phyloP scores from a whole-genome alignment of 2,797 vertebrate species.

The Myotis myotis region DNA sequence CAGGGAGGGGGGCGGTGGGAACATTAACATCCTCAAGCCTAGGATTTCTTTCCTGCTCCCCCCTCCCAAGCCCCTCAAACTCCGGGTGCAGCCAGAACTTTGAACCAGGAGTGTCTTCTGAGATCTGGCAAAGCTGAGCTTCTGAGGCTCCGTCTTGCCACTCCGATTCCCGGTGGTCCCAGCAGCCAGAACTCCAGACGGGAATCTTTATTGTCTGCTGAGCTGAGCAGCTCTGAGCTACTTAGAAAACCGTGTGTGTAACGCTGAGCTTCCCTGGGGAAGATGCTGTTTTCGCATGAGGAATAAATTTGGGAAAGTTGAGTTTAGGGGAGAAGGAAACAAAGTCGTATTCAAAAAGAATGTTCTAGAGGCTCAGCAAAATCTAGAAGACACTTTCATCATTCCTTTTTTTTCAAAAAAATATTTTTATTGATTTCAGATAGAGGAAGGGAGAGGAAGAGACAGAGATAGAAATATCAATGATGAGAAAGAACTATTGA shows the following conservation, averaged over 20 bases:
- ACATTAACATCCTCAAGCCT: background rate
- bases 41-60: background rate
- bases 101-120: slow-evolving; percentile 40
- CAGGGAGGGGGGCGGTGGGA: background rate
- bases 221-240: slow-evolving; percentile 40
- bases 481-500: too few relatives aligned
- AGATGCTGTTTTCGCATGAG: slow-evolving; percentile 52
- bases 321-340: slow-evolving; percentile 46
- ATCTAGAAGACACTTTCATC: slow-evolving; percentile 29
- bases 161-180: slow-evolving; percentile 61
- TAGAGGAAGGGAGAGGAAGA: too few relatives aligned
- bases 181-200: slow-evolving; percentile 54
- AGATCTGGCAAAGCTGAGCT: background rate
- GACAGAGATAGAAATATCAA: too few relatives aligned
- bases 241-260: slow-evolving; percentile 62
- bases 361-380: slow-evolving; percentile 55
- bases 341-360: slow-evolving; percentile 50
- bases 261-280: slow-evolving; percentile 61
- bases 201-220: slow-evolving; percentile 71
- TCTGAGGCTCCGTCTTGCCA: slow-evolving; percentile 30
- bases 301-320: slow-evolving; percentile 68
- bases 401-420: slow-evolving; percentile 13
- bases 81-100: background rate
- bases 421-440: too few relatives aligned
- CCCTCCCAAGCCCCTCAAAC: background rate